These are phyloP conservation scores for Crotophaga sulcirostris DNA, from an alignment of 2,113 vertebrate species.

Conservation along the genomic window DNA sequence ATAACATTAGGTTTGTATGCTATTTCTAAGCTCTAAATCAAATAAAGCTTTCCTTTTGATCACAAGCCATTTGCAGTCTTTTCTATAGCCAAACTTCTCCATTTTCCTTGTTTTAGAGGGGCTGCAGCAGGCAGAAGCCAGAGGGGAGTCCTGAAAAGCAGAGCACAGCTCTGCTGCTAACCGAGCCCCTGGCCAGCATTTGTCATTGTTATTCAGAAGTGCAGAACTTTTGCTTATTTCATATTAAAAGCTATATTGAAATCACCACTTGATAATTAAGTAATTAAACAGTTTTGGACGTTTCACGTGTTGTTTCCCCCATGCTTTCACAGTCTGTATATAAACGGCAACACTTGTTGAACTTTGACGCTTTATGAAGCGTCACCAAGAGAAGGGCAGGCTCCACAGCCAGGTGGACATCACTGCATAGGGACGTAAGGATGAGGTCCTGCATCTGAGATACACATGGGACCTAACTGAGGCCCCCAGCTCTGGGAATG, in stretches of 20 bases:
- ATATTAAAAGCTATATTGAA: neutral
- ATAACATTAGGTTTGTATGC: neutral
- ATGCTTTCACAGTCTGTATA: neutral
- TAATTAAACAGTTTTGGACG: neutral
- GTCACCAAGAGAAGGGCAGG: neutral
- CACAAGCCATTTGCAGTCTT: neutral
- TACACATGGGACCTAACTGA: neutral
- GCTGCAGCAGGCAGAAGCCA: neutral
- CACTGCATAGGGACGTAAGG: accelerated
- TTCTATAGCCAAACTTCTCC: neutral
- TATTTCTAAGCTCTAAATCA: neutral
- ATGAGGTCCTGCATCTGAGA: neutral
- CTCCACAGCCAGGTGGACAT: neutral
- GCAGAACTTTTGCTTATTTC: neutral
- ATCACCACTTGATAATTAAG: neutral
- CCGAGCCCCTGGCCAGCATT: accelerated
- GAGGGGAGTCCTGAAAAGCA: neutral
- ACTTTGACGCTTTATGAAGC: neutral
- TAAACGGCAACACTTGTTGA: neutral
- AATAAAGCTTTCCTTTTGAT: neutral
- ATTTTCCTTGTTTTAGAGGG: neutral
- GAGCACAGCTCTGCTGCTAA: neutral
- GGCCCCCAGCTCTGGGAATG: neutral
- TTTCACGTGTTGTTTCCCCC: neutral
- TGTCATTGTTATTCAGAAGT: neutral